phyloP scores from a whole-genome alignment of 1,140 invertebrate species.

The Drosophila kurseongensis region DNA sequence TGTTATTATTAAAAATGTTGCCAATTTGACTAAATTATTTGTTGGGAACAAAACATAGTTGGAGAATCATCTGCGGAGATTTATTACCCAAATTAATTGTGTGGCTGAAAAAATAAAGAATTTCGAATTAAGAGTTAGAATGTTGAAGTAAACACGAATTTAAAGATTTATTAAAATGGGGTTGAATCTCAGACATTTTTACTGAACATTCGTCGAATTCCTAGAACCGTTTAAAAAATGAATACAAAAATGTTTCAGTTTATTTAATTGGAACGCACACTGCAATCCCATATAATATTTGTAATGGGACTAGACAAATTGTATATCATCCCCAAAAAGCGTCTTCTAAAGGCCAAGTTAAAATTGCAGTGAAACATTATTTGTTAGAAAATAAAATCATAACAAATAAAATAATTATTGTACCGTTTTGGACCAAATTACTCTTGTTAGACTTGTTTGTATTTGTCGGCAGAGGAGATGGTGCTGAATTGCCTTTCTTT shows the following conservation, averaged over 20 bases:
- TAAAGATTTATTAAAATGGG: not conserved
- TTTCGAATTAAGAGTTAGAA: constrained; percentile 2
- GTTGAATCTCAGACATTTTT: not conserved
- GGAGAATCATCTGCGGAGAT: not conserved
- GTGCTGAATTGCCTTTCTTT: not conserved
- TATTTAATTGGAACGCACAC: too few relatives aligned
- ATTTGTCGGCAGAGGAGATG: not conserved
- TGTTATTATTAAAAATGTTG: constrained; percentile 14
- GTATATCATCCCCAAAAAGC: too few relatives aligned
- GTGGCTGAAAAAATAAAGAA: constrained; percentile 1
- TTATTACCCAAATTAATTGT: constrained; percentile 14
- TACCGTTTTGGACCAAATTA: not conserved
- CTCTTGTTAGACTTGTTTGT: constrained; percentile 1
- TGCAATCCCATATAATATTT: too few relatives aligned
- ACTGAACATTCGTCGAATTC: too few relatives aligned
- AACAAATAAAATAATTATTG: too few relatives aligned
- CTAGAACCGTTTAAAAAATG: too few relatives aligned
- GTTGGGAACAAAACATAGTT: not conserved
- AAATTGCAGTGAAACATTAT: too few relatives aligned
- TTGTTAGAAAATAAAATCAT: too few relatives aligned
- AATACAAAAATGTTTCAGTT: too few relatives aligned
- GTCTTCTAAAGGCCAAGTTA: too few relatives aligned
- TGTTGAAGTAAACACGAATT: not conserved
- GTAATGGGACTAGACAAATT: too few relatives aligned
- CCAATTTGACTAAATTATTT: constrained; percentile 6